Conservation (phyloP, 2,888 invertebrate genomes). For the Germaria angustata region DNA sequence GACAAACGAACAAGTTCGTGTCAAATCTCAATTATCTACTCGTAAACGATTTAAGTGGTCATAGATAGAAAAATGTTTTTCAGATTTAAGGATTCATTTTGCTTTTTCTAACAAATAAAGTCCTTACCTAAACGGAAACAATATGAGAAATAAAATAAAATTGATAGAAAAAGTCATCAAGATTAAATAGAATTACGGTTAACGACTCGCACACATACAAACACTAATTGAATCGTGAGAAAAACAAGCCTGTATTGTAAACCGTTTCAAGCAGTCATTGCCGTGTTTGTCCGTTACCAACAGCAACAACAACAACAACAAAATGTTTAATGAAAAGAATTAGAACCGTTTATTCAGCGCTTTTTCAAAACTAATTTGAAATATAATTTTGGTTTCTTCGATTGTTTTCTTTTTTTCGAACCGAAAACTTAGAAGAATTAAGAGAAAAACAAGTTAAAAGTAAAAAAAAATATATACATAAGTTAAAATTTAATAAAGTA, state of each 20-base stretch:
- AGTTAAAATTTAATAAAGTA: constrained; percentile 56
- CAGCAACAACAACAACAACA: neutral
- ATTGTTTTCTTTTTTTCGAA: constrained; percentile 2
- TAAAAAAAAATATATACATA: constrained; percentile 43
- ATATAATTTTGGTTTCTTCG: neutral
- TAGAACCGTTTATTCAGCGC: constrained; percentile 4
- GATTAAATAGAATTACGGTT: constrained; percentile 34
- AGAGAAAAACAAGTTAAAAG: constrained; percentile 34
- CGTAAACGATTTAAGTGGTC: neutral
- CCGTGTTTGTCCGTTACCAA: constrained; percentile 17
- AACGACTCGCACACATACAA: neutral
- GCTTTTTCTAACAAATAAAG: neutral
- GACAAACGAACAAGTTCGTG: constrained; percentile 1
- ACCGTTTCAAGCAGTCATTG: neutral
- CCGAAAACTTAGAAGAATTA: neutral
- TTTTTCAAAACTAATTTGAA: neutral
- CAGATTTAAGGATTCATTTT: constrained; percentile 4
- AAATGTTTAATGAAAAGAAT: neutral
- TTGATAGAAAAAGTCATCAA: neutral
- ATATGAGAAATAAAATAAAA: neutral
- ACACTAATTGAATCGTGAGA: neutral
- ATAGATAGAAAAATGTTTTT: constrained; percentile 38
- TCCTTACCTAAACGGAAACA: neutral
- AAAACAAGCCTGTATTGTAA: neutral
- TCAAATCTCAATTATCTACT: neutral